Evolutionary conservation across 1,140 invertebrate species (phyloP).

Genomic region (Anoplophora glabripennis): DNA sequence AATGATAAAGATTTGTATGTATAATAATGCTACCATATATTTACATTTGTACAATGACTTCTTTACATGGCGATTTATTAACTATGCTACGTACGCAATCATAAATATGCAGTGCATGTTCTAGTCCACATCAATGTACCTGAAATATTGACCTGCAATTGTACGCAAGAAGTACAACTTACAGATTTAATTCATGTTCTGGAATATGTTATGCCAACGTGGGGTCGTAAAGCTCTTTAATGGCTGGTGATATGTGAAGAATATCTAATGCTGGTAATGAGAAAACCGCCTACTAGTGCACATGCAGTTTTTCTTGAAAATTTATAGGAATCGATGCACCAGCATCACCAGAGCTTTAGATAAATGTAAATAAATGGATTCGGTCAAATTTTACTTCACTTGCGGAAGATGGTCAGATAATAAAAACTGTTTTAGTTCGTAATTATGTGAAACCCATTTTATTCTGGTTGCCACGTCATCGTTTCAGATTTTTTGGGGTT

Average conservation of each 20-base stretch:
- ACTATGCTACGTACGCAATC: constrained; percentile 14
- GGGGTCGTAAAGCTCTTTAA: constrained; percentile 4
- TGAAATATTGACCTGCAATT: constrained; percentile 18
- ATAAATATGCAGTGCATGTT: constrained; percentile 19
- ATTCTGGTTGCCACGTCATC: no score
- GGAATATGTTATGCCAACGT: neutral
- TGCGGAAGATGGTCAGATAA: no score
- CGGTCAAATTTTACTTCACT: no score
- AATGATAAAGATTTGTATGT: constrained; percentile 32
- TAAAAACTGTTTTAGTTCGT: no score
- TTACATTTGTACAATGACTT: constrained; percentile 37
- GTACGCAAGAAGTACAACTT: neutral
- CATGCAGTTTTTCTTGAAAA: no score
- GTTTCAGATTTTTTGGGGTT: no score
- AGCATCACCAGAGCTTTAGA: no score
- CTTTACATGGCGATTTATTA: constrained; percentile 34
- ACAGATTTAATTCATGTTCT: constrained; percentile 14
- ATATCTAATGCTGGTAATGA: neutral
- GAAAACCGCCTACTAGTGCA: neutral
- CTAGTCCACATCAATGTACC: constrained; percentile 11
- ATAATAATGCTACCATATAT: constrained; percentile 32
- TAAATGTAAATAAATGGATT: no score
- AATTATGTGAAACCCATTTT: no score
- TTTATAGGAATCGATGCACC: no score
- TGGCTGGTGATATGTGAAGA: neutral